Evolutionary conservation across 2,113 vertebrate species (phyloP).

Genomic region (Telmatochromis brichardi): DNA sequence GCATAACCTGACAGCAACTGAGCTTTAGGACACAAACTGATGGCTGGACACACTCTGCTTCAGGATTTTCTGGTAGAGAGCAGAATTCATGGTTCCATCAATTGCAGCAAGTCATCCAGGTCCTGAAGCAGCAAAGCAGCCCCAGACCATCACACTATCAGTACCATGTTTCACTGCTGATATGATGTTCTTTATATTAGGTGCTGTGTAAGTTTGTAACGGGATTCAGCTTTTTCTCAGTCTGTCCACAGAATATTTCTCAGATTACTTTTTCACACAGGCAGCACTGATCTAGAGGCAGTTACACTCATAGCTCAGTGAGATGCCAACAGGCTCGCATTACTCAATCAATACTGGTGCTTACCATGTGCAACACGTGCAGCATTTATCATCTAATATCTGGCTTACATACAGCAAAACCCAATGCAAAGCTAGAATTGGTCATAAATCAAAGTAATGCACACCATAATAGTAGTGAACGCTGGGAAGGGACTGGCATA

Average conservation of each 20-base stretch:
- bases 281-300: neutral
- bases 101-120: neutral
- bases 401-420: neutral
- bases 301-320: neutral
- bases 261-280: neutral
- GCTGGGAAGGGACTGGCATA: neutral
- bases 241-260: neutral
- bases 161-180: neutral
- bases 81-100: neutral
- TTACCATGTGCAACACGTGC: neutral
- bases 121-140: neutral
- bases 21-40: neutral
- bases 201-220: neutral
- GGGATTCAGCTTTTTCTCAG: neutral
- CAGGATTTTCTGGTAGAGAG: neutral
- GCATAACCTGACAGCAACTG: neutral
- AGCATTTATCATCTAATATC: neutral
- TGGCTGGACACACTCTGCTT: neutral
- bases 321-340: neutral
- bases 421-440: neutral
- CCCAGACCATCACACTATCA: neutral
- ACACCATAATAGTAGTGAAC: neutral
- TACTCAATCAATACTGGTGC: neutral
- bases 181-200: neutral
- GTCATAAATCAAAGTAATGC: neutral